Base-by-base conservation (phyloP, 2,113 vertebrate genomes). In the Anoura caudifer region DNA sequence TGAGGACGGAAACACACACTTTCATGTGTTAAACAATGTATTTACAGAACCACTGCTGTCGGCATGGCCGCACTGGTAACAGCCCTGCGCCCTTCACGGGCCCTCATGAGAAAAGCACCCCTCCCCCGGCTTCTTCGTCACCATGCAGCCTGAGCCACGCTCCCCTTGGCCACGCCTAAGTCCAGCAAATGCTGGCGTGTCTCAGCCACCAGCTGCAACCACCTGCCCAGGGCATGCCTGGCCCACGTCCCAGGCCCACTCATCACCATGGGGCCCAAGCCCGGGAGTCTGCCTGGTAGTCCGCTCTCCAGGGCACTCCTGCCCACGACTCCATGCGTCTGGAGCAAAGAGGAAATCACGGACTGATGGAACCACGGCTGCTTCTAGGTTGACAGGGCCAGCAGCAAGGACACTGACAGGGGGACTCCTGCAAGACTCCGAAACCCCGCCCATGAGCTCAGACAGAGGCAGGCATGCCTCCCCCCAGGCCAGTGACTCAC, bases 11-110 rank as follows among this genome's bases (percentile, higher is more conserved):
- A 31, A 0, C 50, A 26, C 6, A 4, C 7, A 5, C 22, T 15
- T 56, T 20, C 9, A 56, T 3, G 14, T 14, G 10, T 1, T 11
- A 4, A 61, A 19, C 31, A n/a, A 1, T 4, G 6, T 4, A 9
- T 17, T 67, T 10, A 22, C 2, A 12, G 17, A 38, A 2, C 38
- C 4, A 3, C 31, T 1, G 7, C 3, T 11, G 33, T 1, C 28
- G 8, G 4, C 31, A 4, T 9, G 2, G 13, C 14, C 59, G 15
- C 15, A 41, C 11, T 0, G 16, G n/a, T 16, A 8, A 41, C 15
- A 22, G 20, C 0, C 1, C n/a, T 5, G 3, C 0, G 12, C 0
- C 1, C 36, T 4, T 3, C 0, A 7, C 11, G 1, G n/a, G 50
- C 17, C 0, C 75, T 16, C 91, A 1, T 0, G 0, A 19, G 33